phyloP scores from a whole-genome alignment of 2,888 invertebrate genomes.

The Trichopoda pennipes region DNA sequence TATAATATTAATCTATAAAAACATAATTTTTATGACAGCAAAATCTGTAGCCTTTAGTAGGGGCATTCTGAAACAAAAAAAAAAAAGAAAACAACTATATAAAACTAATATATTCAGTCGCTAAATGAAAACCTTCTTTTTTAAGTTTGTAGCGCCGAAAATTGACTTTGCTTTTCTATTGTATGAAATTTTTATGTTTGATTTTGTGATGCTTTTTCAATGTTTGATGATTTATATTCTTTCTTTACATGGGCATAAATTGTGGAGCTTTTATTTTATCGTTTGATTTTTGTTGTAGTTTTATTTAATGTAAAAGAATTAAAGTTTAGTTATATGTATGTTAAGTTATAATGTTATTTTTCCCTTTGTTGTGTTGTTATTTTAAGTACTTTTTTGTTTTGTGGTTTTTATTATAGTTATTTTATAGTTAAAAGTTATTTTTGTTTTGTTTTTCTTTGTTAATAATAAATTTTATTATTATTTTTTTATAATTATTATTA shows the following conservation, averaged over 20 bases:
- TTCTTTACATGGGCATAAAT: conserved; percentile 29
- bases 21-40: neutral
- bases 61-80: neutral
- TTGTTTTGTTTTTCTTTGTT: neutral
- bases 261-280: conserved; percentile 51
- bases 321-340: conserved; percentile 49
- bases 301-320: conserved; percentile 64
- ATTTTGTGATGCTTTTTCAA: conserved; percentile 47
- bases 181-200: conserved; percentile 45
- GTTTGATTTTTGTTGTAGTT: conserved; percentile 39
- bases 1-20: neutral
- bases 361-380: conserved; percentile 45
- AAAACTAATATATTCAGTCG: conserved; percentile 53
- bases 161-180: conserved; percentile 66
- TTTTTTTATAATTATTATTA: conserved; percentile 55
- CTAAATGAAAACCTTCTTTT: conserved; percentile 64
- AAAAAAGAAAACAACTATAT: conserved; percentile 6
- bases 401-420: conserved; percentile 23
- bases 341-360: conserved; percentile 53
- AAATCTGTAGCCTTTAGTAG: conserved; percentile 36
- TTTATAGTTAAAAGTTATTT: conserved; percentile 53
- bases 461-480: conserved; percentile 50
- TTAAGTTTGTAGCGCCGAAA: conserved; percentile 62
- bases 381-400: conserved; percentile 46
- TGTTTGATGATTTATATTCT: conserved; percentile 51